These are phyloP conservation scores for Dendrolimus punctatus DNA, from an alignment of 1,140 invertebrate species.

Conservation along the genomic window DNA sequence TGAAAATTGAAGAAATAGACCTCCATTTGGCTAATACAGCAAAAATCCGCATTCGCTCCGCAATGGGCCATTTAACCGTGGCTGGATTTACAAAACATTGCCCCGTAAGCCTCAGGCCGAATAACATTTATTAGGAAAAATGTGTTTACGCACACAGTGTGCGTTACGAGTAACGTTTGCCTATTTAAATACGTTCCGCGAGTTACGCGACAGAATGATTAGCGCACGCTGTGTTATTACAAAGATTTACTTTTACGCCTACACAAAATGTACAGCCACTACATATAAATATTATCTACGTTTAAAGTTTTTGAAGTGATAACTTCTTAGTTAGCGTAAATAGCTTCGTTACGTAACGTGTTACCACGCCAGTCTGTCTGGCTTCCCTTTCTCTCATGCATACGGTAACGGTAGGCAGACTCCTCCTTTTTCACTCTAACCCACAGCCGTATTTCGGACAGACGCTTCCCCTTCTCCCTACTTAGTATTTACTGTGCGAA, in stretches of 20 bases:
- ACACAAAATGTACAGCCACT: too few relatives aligned
- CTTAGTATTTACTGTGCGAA: too few relatives aligned
- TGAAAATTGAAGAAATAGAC: constrained; percentile 43
- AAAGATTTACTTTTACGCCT: constrained; percentile 4
- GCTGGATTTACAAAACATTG: constrained; percentile 55
- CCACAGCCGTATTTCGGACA: too few relatives aligned
- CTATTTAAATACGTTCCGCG: constrained; percentile 15
- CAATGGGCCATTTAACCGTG: constrained; percentile 50
- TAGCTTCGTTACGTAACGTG: too few relatives aligned
- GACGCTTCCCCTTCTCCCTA: too few relatives aligned
- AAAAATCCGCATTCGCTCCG: constrained; percentile 43
- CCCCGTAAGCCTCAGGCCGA: constrained; percentile 32
- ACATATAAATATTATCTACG: too few relatives aligned
- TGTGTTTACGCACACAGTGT: constrained; percentile 24
- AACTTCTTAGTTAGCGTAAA: too few relatives aligned
- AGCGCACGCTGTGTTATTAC: constrained; percentile 8
- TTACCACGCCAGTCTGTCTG: too few relatives aligned
- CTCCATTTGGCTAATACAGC: constrained; percentile 48
- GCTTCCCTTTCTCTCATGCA: too few relatives aligned
- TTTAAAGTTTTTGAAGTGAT: too few relatives aligned
- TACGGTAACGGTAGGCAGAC: too few relatives aligned
- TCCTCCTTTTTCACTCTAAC: too few relatives aligned
- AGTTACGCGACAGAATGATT: constrained; percentile 6
- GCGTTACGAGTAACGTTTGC: constrained; percentile 16
- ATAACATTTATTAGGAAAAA: constrained; percentile 60